Conservation (phyloP, 2,888 invertebrate species). For the Ceratothoa steindachneri region DNA sequence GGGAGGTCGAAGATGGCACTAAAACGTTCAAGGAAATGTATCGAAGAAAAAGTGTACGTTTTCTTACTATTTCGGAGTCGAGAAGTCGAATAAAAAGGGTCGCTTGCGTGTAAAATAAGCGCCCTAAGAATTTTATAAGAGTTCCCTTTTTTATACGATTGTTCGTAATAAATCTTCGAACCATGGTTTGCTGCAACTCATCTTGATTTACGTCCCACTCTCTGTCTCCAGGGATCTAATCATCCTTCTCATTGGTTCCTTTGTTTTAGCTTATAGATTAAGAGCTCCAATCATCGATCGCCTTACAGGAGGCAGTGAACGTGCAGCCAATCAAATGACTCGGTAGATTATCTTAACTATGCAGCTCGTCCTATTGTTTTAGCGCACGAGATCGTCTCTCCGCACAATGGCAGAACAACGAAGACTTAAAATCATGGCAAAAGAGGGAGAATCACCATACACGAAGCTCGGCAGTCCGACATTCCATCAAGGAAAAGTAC, state of each 20-base stretch:
- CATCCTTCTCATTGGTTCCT: conserved; percentile 45
- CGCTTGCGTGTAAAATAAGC: too few relatives aligned
- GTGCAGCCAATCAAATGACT: conserved; percentile 5
- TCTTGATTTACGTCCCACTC: neutral
- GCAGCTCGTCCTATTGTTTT: conserved; percentile 15
- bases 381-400: conserved; percentile 9
- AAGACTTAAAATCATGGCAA: conserved; percentile 7
- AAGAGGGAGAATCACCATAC: neutral
- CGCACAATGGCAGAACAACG: conserved; percentile 6
- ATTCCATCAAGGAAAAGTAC: too few relatives aligned
- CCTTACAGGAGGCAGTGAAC: neutral
- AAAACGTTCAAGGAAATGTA: too few relatives aligned
- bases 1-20: too few relatives aligned
- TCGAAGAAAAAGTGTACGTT: too few relatives aligned
- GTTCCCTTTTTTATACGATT: too few relatives aligned
- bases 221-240: conserved; percentile 36
- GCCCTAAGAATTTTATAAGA: too few relatives aligned
- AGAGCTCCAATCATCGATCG: conserved; percentile 43
- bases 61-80: too few relatives aligned
- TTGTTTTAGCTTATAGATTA: conserved; percentile 47
- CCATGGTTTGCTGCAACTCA: too few relatives aligned
- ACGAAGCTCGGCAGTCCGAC: too few relatives aligned
- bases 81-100: too few relatives aligned
- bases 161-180: too few relatives aligned
- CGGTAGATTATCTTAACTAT: conserved; percentile 13